Conservation (phyloP, 2,888 invertebrate genomes). For the Resseliella maxima region DNA sequence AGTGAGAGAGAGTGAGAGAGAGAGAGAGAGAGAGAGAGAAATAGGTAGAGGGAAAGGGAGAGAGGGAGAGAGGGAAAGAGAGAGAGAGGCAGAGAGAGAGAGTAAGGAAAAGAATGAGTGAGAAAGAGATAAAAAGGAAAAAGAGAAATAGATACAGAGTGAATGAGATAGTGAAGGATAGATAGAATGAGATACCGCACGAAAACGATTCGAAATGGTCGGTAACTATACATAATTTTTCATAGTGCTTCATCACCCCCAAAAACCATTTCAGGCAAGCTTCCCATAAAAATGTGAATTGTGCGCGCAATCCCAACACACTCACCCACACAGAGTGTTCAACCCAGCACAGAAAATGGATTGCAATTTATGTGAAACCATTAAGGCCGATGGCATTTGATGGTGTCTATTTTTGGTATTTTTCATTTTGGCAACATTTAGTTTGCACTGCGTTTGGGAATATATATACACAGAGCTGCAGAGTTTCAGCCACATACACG, state of each 20-base stretch:
- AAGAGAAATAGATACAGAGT: not conserved
- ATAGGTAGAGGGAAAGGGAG: too few species aligned
- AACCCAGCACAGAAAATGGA: not conserved
- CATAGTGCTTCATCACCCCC: not conserved
- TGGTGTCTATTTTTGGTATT: not conserved
- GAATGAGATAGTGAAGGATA: not conserved
- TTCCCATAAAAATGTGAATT: not conserved
- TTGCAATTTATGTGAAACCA: slow-evolving; percentile 36
- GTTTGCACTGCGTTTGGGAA: not conserved
- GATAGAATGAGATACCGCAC: not conserved
- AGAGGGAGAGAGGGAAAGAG: too few species aligned
- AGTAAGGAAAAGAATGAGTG: too few species aligned
- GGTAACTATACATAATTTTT: slow-evolving; percentile 14
- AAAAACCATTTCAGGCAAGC: not conserved
- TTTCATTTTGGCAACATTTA: not conserved
- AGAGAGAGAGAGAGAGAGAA: too few species aligned
- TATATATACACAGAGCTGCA: not conserved
- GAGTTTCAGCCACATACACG: not conserved
- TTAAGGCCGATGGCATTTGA: slow-evolving; percentile 22
- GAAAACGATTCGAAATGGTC: not conserved
- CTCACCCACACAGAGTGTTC: not conserved
- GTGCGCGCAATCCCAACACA: not conserved
- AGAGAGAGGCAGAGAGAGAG: too few species aligned
- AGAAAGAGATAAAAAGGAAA: too few species aligned
- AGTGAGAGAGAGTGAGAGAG: too few species aligned